Conservation (phyloP, 2,797 vertebrate genomes). For the Halcyon leucocephala region DNA sequence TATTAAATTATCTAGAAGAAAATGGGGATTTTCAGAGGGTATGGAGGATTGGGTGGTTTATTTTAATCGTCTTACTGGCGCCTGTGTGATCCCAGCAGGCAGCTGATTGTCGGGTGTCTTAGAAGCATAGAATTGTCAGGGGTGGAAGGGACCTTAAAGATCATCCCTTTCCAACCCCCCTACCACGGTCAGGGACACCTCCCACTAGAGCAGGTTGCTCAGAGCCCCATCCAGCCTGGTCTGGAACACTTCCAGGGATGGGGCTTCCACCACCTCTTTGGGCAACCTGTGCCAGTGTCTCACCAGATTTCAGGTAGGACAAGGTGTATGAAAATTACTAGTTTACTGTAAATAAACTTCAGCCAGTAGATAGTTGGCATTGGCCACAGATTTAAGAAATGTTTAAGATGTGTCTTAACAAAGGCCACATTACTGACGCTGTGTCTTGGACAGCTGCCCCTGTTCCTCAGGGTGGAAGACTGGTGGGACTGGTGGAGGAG, state of each 20-base stretch:
- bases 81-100: not conserved
- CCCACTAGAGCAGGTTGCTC: too few relatives aligned
- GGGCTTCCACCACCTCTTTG: too few relatives aligned
- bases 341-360: not conserved
- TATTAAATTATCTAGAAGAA: not conserved
- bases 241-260: too few relatives aligned
- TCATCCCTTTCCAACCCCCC: too few relatives aligned
- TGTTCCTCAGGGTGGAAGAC: not conserved
- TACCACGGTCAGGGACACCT: too few relatives aligned
- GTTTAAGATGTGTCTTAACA: not conserved
- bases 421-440: fast-evolving
- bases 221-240: too few relatives aligned
- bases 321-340: not conserved
- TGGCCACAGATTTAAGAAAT: not conserved
- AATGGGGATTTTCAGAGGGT: not conserved
- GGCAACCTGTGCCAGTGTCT: too few relatives aligned
- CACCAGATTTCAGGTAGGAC: not conserved
- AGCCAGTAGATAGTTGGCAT: not conserved
- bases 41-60: not conserved
- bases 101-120: not conserved
- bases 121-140: too few relatives aligned
- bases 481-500: not conserved
- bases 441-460: not conserved
- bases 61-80: not conserved
- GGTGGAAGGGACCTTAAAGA: too few relatives aligned